Evolutionary conservation across 2,797 vertebrate genomes (phyloP).

Genomic region (Oreochromis grahami): DNA sequence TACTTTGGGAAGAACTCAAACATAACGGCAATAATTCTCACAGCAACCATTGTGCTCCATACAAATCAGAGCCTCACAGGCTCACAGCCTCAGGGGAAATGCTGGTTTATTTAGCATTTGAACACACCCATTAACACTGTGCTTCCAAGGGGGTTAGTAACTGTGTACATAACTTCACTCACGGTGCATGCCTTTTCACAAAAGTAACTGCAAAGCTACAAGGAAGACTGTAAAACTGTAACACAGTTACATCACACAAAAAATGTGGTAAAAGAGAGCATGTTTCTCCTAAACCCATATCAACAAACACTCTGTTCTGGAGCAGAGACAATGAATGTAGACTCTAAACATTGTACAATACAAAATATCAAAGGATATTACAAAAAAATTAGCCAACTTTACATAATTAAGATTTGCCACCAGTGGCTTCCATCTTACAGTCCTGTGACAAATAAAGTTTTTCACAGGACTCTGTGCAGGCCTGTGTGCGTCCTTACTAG

Average conservation of each 20-base stretch:
- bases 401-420: neutral
- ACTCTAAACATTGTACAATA: neutral
- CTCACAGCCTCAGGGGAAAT: neutral
- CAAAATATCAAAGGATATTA: neutral
- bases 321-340: neutral
- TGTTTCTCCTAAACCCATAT: neutral
- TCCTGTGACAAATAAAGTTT: neutral
- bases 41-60: neutral
- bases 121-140: neutral
- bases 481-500: fast-evolving
- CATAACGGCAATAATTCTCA: neutral
- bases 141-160: neutral
- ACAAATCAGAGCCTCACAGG: neutral
- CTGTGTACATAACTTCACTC: neutral
- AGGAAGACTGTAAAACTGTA: neutral
- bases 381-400: neutral
- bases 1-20: neutral
- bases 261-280: neutral
- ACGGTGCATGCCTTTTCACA: neutral
- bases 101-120: neutral
- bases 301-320: neutral
- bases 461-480: neutral
- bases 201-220: neutral
- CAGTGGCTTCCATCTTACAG: neutral
- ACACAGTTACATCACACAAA: neutral